These are phyloP conservation scores for Panopea generosa DNA, from an alignment of 2,888 invertebrate genomes.

Conservation along the genomic window DNA sequence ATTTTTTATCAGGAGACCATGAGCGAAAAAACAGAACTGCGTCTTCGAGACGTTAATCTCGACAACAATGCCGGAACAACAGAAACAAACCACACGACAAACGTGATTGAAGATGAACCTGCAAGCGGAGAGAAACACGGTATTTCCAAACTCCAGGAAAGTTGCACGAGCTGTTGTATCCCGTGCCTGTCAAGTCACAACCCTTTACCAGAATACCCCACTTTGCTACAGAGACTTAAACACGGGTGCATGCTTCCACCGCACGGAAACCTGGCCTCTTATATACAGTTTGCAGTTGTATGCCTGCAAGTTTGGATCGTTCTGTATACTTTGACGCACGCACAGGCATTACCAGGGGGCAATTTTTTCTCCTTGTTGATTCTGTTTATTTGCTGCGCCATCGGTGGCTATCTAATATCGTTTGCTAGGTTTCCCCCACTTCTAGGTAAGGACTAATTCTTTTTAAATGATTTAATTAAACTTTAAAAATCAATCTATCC, in stretches of 20 bases:
- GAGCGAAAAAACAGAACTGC: constrained; percentile 2
- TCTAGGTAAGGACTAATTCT: constrained; percentile 64
- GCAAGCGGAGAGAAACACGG: background rate
- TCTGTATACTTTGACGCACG: constrained; percentile 65
- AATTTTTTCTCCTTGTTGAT: constrained; percentile 74
- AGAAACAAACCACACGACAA: background rate
- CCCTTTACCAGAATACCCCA: constrained; percentile 68
- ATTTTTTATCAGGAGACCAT: background rate
- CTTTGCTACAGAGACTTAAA: constrained; percentile 45
- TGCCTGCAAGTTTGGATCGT: constrained; percentile 70
- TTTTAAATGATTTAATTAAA: too few species aligned
- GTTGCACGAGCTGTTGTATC: constrained; percentile 46
- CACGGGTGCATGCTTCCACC: constrained; percentile 72
- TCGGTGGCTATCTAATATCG: constrained; percentile 73
- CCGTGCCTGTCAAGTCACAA: constrained; percentile 68
- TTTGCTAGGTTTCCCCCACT: constrained; percentile 71
- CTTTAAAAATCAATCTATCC: too few species aligned
- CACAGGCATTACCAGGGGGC: constrained; percentile 74
- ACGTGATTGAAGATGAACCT: background rate
- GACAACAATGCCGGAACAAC: background rate
- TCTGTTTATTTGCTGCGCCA: constrained; percentile 68
- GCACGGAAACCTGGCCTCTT: constrained; percentile 67
- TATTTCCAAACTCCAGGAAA: constrained; percentile 18
- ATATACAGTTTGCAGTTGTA: constrained; percentile 63
- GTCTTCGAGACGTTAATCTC: constrained; percentile 8